Base-by-base conservation (phyloP, 2,888 invertebrate genomes). In the Platerodrilus igneus region DNA sequence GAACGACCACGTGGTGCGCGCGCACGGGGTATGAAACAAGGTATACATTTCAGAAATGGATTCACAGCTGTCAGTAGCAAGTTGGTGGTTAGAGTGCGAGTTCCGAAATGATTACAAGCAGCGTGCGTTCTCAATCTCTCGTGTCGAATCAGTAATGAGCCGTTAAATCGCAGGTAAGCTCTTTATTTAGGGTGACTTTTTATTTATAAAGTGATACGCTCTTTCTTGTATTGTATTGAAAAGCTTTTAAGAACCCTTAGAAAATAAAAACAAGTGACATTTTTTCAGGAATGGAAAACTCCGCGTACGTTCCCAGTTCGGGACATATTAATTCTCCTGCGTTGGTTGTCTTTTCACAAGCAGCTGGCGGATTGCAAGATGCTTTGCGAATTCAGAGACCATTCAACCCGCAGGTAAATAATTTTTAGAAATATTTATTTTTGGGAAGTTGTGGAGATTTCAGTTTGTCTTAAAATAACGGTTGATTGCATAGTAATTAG, bases 301-400 rank as follows among this genome's bases (percentile, higher is more conserved):
- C 81, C 66, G 78, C 81, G 54, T 83, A 82, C 69, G 77, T 77
- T 58, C 77, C 78, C 55, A 81, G 79, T 66, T 76, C 79, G 60
- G 80, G 76, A 66, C 81, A 82, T 69, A 73, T 83, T 66, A 81
- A 81, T 69, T 81, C 81, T 60, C 81, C 83, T 61, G 80, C 81
- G 63, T 70, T 83, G 67, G 83, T 83, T 62, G 83, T 83, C 54
- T 78, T 83, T 67, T 83, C 83, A 54, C 81, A 83, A 73, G 81
- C 82, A 59, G 80, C 81, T 65, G 80, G 81, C 60, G 80, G 80
- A 61, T 73, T 83, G 67, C 79, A 81, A 65, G 83, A 83, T 72
- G 81, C 82, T 55, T 73, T 83, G 57, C 74, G 83, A 69, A 81
- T 83, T 71, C 83, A 83, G 71, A 75, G 83, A 67, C 82, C 83